A percentile compares a stretch with the other conserved stretches of the same genome.
These are phyloP conservation scores for Rousettus leschenaultii DNA, from an alignment of 2,113 vertebrate genomes.

Conservation along the genomic window DNA sequence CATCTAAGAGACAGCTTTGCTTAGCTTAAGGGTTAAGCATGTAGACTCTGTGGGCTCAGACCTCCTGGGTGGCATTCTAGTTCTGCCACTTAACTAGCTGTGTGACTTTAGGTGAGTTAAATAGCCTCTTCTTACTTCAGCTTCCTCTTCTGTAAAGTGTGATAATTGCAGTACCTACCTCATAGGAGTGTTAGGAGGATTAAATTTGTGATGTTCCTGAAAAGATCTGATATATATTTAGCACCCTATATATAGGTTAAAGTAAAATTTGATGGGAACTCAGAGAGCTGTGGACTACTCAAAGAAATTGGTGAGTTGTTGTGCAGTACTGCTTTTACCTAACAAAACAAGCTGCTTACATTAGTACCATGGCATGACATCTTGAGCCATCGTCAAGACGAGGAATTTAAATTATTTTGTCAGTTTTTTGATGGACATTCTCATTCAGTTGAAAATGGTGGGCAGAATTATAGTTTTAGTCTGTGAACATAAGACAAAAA, in stretches of 20 bases:
- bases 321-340: background rate
- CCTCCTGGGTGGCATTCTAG: background rate
- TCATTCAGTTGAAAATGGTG: background rate
- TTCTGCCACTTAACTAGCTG: background rate
- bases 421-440: background rate
- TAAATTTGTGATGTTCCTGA: background rate
- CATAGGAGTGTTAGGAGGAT: background rate
- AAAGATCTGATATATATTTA: background rate
- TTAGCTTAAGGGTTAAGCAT: background rate
- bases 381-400: background rate
- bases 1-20: background rate
- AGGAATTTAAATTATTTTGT: background rate
- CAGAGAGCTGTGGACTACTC: background rate
- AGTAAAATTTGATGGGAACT: background rate
- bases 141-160: background rate
- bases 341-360: background rate
- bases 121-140: background rate
- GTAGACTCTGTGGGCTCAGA: background rate
- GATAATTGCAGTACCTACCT: background rate
- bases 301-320: background rate
- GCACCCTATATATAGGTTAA: background rate
- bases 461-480: background rate
- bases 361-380: background rate
- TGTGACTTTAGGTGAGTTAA: background rate
- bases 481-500: background rate